Evolutionary conservation across 2,888 invertebrate genomes (phyloP).

Genomic region (Amorpha juglandis): DNA sequence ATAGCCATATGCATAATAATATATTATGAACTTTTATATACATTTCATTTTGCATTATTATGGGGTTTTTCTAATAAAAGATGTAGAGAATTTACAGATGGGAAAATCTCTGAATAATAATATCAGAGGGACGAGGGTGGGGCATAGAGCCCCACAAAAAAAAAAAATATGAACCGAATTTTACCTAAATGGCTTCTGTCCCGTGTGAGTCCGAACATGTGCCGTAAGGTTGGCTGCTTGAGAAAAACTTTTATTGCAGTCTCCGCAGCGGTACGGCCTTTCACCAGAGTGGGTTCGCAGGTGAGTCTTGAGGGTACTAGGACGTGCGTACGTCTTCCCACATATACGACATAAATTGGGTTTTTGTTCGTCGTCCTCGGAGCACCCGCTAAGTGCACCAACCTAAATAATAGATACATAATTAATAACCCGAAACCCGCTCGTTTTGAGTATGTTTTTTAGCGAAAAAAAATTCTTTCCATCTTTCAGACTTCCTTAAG

Average conservation of each 20-base stretch:
- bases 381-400: constrained; percentile 84
- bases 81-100: too few species aligned
- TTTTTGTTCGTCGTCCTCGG: constrained; percentile 88
- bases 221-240: constrained; percentile 99
- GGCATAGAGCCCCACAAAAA: too few species aligned
- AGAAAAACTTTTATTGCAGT: constrained; percentile 98
- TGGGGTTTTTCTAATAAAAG: too few species aligned
- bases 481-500: too few species aligned
- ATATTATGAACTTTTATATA: too few species aligned
- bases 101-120: too few species aligned
- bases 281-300: constrained; percentile 98
- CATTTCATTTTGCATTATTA: too few species aligned
- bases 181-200: constrained; percentile 96
- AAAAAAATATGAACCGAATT: too few species aligned
- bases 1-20: too few species aligned
- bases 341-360: constrained; percentile 97
- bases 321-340: constrained; percentile 98
- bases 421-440: not conserved
- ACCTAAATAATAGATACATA: constrained; percentile 50
- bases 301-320: constrained; percentile 98
- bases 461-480: too few species aligned
- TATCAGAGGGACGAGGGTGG: too few species aligned
- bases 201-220: constrained; percentile 97
- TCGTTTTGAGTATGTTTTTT: too few species aligned
- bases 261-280: constrained; percentile 94